Conservation (phyloP, 2,888 invertebrate genomes). For the Pristionchus mayeri region DNA sequence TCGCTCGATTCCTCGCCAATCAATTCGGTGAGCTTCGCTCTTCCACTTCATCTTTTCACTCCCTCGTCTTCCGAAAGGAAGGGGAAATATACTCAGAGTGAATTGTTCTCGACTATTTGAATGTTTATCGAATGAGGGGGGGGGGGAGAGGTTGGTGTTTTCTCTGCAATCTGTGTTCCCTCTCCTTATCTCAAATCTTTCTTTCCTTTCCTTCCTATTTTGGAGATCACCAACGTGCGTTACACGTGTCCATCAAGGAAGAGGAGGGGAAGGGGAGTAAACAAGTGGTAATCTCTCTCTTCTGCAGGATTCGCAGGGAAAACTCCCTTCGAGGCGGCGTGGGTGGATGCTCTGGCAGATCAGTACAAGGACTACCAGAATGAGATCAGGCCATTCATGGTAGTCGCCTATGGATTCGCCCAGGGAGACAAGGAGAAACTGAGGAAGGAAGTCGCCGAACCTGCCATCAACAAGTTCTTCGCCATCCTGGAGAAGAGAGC, state of each 20-base stretch:
- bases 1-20: slow-evolving; percentile 53
- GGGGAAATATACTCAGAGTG: no score
- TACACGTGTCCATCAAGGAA: background rate
- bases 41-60: background rate
- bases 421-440: slow-evolving; percentile 55
- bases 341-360: slow-evolving; percentile 64
- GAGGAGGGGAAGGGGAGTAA: background rate
- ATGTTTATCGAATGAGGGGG: background rate
- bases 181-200: background rate
- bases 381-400: slow-evolving; percentile 57
- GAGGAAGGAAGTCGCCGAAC: slow-evolving; percentile 27
- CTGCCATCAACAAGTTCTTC: slow-evolving; percentile 34
- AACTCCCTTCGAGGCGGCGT: slow-evolving; percentile 57
- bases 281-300: background rate
- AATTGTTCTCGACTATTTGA: no score
- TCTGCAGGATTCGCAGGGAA: slow-evolving; percentile 62
- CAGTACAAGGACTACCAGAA: slow-evolving; percentile 60
- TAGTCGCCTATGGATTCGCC: slow-evolving; percentile 57
- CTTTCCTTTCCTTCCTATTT: background rate
- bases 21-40: slow-evolving; percentile 49
- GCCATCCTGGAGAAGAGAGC: slow-evolving; percentile 35
- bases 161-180: background rate
- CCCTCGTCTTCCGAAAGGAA: no score
- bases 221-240: background rate
- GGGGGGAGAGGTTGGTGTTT: no score